These are phyloP conservation scores for Lepus oiostolus DNA, from an alignment of 2,797 vertebrate genomes.

Conservation along the genomic window DNA sequence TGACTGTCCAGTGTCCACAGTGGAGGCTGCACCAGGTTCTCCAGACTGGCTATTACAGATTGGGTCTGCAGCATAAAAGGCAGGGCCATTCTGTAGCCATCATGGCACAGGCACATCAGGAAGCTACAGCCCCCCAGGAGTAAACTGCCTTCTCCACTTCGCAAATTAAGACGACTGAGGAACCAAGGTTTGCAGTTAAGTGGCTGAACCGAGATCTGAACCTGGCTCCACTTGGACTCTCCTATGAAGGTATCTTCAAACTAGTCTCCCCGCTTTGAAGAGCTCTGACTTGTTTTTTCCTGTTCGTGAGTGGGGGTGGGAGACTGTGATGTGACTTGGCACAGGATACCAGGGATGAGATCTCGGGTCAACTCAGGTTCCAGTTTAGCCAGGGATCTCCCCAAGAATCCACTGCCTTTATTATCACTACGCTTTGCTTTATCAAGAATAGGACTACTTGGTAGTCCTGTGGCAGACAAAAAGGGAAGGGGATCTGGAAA, in stretches of 20 bases:
- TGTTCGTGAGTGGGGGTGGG: accelerated
- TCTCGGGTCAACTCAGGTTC: not conserved
- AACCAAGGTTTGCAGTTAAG: not conserved
- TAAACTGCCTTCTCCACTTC: not conserved
- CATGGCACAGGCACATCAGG: accelerated
- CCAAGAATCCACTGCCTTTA: not conserved
- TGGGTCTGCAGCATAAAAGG: not conserved
- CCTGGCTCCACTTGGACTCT: not conserved
- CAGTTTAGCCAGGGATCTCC: not conserved
- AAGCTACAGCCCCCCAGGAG: not conserved
- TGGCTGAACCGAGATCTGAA: not conserved
- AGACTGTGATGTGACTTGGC: not conserved
- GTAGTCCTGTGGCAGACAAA: not conserved
- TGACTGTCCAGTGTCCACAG: accelerated
- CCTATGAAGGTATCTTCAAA: not conserved
- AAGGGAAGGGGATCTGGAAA: not conserved
- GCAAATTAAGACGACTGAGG: not conserved
- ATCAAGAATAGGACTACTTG: not conserved
- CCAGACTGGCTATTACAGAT: accelerated
- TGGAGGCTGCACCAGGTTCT: not conserved
- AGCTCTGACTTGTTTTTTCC: not conserved
- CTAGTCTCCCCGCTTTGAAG: not conserved
- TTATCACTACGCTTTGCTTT: not conserved
- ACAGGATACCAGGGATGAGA: not conserved
- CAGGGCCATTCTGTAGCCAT: not conserved